Percentiles rank a stretch among this genome's conserved stretches.
phyloP scores from a whole-genome alignment of 2,113 vertebrate species.

The Dicentrarchus labrax region DNA sequence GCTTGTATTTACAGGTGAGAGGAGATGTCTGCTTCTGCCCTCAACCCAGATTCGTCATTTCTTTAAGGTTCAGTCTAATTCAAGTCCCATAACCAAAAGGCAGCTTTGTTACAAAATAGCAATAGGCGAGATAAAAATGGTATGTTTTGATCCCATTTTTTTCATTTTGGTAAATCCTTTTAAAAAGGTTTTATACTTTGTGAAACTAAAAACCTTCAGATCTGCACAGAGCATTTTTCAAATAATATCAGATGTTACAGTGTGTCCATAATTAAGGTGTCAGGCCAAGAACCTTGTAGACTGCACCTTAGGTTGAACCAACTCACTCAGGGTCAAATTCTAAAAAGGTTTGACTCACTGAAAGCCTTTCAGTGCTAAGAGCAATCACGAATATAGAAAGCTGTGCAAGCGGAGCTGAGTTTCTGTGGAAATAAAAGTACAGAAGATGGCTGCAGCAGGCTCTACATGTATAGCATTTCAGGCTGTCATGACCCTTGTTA shows the following conservation, averaged over 20 bases:
- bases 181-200: neutral
- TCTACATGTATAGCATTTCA: constrained; percentile 37
- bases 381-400: constrained; percentile 37
- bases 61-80: neutral
- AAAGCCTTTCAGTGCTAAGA: constrained; percentile 57
- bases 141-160: no score
- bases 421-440: constrained; percentile 39
- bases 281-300: neutral
- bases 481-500: constrained; percentile 31
- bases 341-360: constrained; percentile 42
- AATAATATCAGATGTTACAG: neutral
- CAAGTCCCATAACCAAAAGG: neutral
- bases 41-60: neutral
- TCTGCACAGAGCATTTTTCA: neutral
- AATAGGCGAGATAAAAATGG: neutral
- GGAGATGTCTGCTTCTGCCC: neutral
- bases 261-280: neutral
- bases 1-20: neutral
- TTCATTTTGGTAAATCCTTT: neutral
- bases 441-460: constrained; percentile 34
- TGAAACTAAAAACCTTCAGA: neutral
- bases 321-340: constrained; percentile 18
- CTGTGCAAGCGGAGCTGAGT: neutral
- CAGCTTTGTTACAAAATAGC: neutral
- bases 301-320: constrained; percentile 17